Conservation (phyloP, 2,888 invertebrate species). For the Hipparchia sbordonii region DNA sequence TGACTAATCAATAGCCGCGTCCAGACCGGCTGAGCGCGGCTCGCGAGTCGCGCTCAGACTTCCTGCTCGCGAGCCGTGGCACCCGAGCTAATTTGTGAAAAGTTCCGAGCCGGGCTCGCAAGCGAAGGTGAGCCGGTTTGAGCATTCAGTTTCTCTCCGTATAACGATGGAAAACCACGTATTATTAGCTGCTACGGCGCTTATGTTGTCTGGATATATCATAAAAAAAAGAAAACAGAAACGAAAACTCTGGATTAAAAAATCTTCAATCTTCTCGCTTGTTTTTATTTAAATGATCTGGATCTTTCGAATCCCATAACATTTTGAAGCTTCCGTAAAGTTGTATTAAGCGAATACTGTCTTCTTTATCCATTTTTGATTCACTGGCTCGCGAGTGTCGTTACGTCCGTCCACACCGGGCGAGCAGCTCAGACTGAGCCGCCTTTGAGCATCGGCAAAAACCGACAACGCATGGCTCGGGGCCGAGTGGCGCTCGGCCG, state of each 20-base stretch:
- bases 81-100: neutral
- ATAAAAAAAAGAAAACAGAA: neutral
- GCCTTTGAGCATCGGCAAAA: slow-evolving; percentile 21
- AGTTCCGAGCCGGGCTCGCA: slow-evolving; percentile 10
- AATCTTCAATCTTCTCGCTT: slow-evolving; percentile 2
- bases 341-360: slow-evolving; percentile 4
- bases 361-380: slow-evolving; percentile 4
- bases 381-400: slow-evolving; percentile 3
- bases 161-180: slow-evolving; percentile 21
- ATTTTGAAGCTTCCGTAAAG: slow-evolving; percentile 4
- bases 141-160: slow-evolving; percentile 21
- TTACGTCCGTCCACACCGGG: slow-evolving; percentile 5
- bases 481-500: slow-evolving; percentile 40
- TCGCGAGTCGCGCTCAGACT: slow-evolving; percentile 12
- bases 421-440: neutral
- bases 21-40: slow-evolving; percentile 2
- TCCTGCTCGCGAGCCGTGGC: slow-evolving; percentile 19
- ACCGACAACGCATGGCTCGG: slow-evolving; percentile 42
- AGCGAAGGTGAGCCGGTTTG: slow-evolving; percentile 14
- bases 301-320: slow-evolving; percentile 4
- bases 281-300: slow-evolving; percentile 4
- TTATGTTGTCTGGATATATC: slow-evolving; percentile 2
- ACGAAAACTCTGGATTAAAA: slow-evolving; percentile 10
- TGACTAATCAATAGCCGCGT: neutral
- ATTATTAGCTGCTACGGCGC: slow-evolving; percentile 21